Evolutionary conservation across 2,113 vertebrate genomes (phyloP).

Genomic region (Rhagologus leucostigma): DNA sequence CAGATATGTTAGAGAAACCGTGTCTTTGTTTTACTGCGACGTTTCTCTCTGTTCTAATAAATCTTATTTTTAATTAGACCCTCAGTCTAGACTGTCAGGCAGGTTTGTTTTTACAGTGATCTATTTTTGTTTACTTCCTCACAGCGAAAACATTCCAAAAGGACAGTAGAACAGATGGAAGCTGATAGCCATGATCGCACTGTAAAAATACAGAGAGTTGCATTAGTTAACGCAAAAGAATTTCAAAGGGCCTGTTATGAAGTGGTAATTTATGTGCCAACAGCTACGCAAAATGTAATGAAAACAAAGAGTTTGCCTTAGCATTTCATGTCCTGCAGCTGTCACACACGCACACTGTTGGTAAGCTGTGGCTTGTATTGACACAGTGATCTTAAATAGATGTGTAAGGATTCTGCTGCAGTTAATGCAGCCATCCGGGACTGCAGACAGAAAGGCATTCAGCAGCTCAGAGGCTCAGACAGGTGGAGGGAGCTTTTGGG

Average conservation of each 20-base stretch:
- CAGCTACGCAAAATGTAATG: background rate
- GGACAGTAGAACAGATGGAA: slow-evolving; percentile 40
- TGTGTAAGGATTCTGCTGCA: background rate
- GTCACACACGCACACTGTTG: background rate
- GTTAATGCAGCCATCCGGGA: background rate
- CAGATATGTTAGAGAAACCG: background rate
- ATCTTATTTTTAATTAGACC: slow-evolving; percentile 49
- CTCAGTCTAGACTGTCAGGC: slow-evolving; percentile 39
- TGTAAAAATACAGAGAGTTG: background rate
- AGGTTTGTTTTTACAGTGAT: slow-evolving; percentile 38
- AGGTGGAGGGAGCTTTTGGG: background rate
- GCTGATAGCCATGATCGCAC: background rate
- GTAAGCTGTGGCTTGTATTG: background rate
- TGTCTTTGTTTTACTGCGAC: slow-evolving; percentile 6
- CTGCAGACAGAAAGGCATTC: background rate
- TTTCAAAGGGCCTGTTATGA: background rate
- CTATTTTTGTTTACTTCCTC: slow-evolving; percentile 54
- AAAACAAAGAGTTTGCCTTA: background rate
- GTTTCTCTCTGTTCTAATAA: slow-evolving; percentile 40
- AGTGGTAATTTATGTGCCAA: slow-evolving; percentile 38
- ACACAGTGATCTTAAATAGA: background rate
- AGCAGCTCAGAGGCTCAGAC: background rate
- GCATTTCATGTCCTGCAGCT: background rate
- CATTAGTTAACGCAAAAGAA: background rate
- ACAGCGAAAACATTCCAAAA: slow-evolving; percentile 10